These are phyloP conservation scores for Paramuricea clavata DNA, from an alignment of 92 coral and sea anemone genomes.

Conservation along the genomic window DNA sequence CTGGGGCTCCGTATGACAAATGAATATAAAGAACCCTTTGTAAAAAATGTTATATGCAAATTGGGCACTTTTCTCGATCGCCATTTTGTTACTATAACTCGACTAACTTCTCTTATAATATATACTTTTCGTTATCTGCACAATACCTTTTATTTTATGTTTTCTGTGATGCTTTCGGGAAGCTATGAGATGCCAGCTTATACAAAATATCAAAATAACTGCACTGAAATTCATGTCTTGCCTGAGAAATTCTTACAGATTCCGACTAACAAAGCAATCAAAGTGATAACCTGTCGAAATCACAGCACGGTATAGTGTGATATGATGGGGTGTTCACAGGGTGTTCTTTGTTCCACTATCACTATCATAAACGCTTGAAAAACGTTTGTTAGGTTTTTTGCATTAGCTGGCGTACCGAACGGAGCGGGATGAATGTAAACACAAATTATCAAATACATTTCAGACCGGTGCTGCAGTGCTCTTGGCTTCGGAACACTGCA, in stretches of 20 bases:
- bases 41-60: no score
- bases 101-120: no score
- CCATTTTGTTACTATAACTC: no score
- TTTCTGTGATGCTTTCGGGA: conserved; percentile 19
- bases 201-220: background rate
- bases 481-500: no score
- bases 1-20: no score
- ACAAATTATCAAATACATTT: no score
- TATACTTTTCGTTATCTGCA: background rate
- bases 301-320: background rate
- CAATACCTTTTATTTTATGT: background rate
- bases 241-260: background rate
- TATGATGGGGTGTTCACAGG: background rate
- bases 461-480: no score
- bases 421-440: no score
- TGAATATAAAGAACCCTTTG: no score
- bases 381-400: background rate
- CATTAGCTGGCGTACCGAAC: no score
- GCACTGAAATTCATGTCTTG: background rate
- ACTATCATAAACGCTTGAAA: background rate
- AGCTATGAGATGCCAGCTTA: background rate
- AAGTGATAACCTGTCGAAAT: background rate
- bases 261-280: background rate
- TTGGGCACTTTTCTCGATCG: no score
- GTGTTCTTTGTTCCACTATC: conserved; percentile 3